Conservation (phyloP, 2,888 invertebrate genomes). For the Phengaris arion region DNA sequence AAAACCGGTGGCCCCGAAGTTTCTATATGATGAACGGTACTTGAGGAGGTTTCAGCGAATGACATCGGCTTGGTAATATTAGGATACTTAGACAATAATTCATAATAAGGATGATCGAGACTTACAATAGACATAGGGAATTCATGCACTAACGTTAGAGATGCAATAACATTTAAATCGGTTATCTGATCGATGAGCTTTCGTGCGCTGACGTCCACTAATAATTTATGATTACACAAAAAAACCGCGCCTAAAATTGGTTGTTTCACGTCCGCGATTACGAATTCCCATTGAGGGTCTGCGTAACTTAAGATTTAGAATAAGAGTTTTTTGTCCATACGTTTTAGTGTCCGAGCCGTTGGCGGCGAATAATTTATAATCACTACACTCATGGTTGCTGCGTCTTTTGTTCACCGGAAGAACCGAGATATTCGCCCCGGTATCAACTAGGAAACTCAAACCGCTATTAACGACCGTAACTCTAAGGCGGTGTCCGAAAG, state of each 20-base stretch:
- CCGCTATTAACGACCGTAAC: not conserved
- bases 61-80: constrained; percentile 31
- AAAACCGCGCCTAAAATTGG: constrained; percentile 37
- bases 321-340: no score
- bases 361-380: no score
- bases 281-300: not conserved
- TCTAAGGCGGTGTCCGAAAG: constrained; percentile 13
- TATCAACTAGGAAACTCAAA: not conserved
- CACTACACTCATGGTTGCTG: no score
- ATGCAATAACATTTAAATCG: constrained; percentile 21
- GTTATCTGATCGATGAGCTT: constrained; percentile 34
- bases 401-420: no score
- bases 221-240: constrained; percentile 32
- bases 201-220: constrained; percentile 32
- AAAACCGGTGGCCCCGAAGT: constrained; percentile 32
- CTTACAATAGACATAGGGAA: not conserved
- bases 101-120: not conserved
- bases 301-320: no score
- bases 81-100: constrained; percentile 28
- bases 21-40: constrained; percentile 33
- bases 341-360: no score
- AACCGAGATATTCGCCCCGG: no score
- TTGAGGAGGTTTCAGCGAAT: constrained; percentile 28
- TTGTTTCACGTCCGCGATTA: constrained; percentile 33
- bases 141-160: not conserved